Base-by-base conservation (phyloP, 1,140 invertebrate species). In the Drosophila neocordata region DNA sequence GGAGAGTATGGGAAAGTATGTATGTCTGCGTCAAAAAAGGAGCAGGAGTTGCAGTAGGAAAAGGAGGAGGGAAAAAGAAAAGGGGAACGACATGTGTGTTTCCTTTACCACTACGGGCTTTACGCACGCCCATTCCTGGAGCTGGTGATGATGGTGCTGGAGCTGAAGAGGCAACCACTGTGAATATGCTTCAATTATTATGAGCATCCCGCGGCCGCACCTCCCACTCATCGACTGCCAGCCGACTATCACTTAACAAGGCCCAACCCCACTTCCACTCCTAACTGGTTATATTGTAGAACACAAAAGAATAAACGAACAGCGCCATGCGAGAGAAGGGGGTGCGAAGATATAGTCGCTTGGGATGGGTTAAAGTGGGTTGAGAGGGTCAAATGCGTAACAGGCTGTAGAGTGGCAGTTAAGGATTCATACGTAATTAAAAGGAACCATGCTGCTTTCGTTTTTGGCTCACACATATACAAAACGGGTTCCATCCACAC, bases 151-250 rank as follows among this genome's bases (percentile, higher is more conserved):
- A 5, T 48, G 41, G 41, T 20, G 41, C 41, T 48, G 41, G 41
- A 48, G 41, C 41, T 48, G 18, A 56, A 51, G 59, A 56, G 57
- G 38, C 69, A 68, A 64, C 65, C 68, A 53, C 61, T 84, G 76
- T 67, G 62, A 83, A 83, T 79, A 83, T 83, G 80, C 80, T 83
- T 83, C 80, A 83, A 83, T 83, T 83, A 83, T 84, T 76, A 84
- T 71, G 65, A 83, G 65, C 71, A 79, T 72, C 61, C 57, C 57
- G 61, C 38, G 60, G 41, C 68, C 67, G 60, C 52, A 53, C 38
- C 73, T 65, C 63, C 24, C 77, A 64, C 55, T 60, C 67, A 11
- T 18, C 62, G 38, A 41, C 41, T 44, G 51, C 48, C 67, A 61
- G 60, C 69, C 37, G 68, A 73, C 58, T 84, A 84, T 77, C 77